Evolutionary conservation across 2,113 vertebrate species (phyloP).

Genomic region (Trichechus manatus): DNA sequence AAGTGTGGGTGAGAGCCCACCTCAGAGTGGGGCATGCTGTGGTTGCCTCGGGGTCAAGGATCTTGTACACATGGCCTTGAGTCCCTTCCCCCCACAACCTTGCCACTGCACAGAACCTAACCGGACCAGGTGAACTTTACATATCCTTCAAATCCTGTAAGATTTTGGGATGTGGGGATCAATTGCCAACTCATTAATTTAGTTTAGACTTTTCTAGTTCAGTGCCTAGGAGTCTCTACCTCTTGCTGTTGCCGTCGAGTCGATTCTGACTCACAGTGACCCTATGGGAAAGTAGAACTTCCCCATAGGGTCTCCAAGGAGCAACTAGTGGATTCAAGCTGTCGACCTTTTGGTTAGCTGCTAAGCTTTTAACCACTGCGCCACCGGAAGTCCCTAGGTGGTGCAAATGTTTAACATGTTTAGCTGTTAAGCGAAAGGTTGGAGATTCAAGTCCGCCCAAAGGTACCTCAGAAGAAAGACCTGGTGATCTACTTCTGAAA

Average conservation of each 20-base stretch:
- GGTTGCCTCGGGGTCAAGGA: background rate
- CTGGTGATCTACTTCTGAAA: background rate
- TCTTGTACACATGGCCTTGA: background rate
- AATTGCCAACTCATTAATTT: background rate
- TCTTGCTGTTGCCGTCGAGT: no score
- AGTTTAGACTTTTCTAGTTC: background rate
- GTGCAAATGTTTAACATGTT: background rate
- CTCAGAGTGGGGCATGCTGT: accelerated
- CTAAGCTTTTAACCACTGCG: no score
- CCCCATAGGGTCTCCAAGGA: no score
- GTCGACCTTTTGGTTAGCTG: no score
- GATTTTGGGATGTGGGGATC: background rate
- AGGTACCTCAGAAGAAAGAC: background rate
- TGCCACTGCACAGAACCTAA: background rate
- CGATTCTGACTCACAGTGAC: no score
- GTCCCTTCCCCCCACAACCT: background rate
- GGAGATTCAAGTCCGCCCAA: background rate
- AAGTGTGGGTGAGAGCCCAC: background rate
- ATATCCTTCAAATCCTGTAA: background rate
- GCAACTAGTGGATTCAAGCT: no score
- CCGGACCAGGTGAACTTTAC: background rate
- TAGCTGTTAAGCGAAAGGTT: background rate
- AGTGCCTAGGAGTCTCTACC: background rate
- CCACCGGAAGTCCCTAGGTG: background rate
- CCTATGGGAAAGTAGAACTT: no score